Evolutionary conservation across 1,140 invertebrate species (phyloP), one percentile per base, ranked within the genome.

Genomic region (Trachymyrmex cornetzi): DNA sequence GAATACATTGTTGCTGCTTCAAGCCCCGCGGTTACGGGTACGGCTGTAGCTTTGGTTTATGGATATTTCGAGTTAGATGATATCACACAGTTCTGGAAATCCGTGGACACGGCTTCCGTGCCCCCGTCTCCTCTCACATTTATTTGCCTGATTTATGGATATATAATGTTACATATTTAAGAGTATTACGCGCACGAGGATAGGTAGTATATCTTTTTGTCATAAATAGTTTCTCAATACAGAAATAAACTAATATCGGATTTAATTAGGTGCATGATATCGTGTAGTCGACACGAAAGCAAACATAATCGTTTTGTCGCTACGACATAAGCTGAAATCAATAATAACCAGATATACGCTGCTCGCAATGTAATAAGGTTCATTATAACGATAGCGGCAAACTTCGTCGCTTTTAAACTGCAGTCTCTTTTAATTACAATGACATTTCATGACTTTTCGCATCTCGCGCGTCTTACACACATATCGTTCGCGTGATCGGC

Each of bases 41-140:
- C 69, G 80, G 80, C 80, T 75, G 69, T 44, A 84, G 80, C 24
- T 75, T 84, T 75, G 69, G 80, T 84, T 84, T 84, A 84, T 84
- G 80, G 80, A 84, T 84, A 84, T 84, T 84, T 84, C 55, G 80
- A 75, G 80, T 84, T 84, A 75, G 69, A 84, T 84, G 80, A 74
- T 84, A 84, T 75, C 80, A 50, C 80, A 75, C 80, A 75, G 69
- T 48, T 61, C 69, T 63, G 55, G 69, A 48, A 75, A 75, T 75
- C n/a, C 27, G 38, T 34, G 55, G 38, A 72, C 67, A 7, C 19
- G 80, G 22, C 24, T 59, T 44, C 77, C 66, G 66, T 24, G n/a
- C 66, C 16, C 38, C 7, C 27, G 38, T 69, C 66, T 69, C 30
- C 38, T 6, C 38, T 22, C 2, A 11, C 16, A 22, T 71, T 27